Evolutionary conservation across 2,113 vertebrate species (phyloP).

Genomic region (Ochotona curzoniae): DNA sequence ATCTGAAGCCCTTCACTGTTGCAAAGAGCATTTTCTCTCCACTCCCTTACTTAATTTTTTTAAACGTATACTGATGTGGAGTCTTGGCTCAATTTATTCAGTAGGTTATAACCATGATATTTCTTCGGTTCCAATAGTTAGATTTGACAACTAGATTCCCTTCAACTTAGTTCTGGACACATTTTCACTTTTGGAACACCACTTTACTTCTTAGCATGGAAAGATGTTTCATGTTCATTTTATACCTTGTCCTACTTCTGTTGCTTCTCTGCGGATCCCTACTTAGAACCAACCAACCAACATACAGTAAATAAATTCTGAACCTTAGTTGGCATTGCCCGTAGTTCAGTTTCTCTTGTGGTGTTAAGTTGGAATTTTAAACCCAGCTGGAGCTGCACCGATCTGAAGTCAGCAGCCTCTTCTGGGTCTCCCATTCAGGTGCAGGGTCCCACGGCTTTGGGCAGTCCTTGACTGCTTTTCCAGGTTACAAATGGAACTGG

Average conservation of each 20-base stretch:
- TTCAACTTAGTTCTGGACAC: not conserved
- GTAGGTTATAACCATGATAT: not conserved
- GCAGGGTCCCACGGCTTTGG: too few species aligned
- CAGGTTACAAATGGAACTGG: too few species aligned
- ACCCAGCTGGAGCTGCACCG: too few species aligned
- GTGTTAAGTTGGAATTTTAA: not conserved
- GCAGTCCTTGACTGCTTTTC: too few species aligned
- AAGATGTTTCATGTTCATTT: not conserved
- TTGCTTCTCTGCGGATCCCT: not conserved
- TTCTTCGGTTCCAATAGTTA: too few species aligned
- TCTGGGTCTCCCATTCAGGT: too few species aligned
- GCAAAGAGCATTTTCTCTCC: not conserved
- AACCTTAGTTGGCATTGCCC: not conserved
- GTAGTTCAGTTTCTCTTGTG: not conserved
- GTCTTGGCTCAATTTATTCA: not conserved
- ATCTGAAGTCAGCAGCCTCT: too few species aligned
- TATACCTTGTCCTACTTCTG: not conserved
- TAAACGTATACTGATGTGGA: not conserved
- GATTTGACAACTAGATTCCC: not conserved
- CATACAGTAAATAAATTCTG: not conserved
- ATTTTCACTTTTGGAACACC: not conserved
- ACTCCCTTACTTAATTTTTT: not conserved
- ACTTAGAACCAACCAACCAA: not conserved
- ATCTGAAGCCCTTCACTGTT: not conserved
- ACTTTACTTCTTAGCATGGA: slow-evolving; percentile 15